Evolutionary conservation across 2,797 vertebrate species (phyloP).

Genomic region (Pseudocheirus occidentalis): DNA sequence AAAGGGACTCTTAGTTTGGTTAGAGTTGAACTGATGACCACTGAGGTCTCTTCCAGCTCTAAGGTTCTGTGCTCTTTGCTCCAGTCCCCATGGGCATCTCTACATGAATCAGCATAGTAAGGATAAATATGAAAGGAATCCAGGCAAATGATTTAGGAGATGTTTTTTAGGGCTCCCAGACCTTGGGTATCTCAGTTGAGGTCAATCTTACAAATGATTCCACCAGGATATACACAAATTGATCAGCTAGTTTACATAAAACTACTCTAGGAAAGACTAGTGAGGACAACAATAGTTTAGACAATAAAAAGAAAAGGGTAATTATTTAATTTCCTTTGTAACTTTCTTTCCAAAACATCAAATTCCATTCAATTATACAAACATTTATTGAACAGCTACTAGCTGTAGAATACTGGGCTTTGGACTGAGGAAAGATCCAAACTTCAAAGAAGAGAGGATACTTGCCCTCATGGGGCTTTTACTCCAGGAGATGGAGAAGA

Average conservation of each 20-base stretch:
- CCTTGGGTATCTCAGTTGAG: not conserved
- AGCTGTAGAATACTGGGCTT: not conserved
- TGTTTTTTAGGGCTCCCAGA: not conserved
- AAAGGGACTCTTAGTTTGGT: not conserved
- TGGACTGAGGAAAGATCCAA: not conserved
- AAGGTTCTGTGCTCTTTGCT: not conserved
- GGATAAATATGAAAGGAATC: not conserved
- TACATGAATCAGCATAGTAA: not conserved
- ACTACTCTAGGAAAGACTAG: not conserved
- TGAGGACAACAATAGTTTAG: not conserved
- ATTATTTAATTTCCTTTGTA: not conserved
- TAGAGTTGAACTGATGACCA: not conserved
- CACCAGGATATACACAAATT: not conserved
- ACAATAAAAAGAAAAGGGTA: not conserved
- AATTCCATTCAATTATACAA: not conserved
- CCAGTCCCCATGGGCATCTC: not conserved
- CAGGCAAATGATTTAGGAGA: not conserved
- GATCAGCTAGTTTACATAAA: not conserved
- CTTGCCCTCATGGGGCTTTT: not conserved
- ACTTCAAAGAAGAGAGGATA: not conserved
- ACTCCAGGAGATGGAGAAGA: not conserved
- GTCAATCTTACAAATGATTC: not conserved
- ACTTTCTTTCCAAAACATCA: not conserved
- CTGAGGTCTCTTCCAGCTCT: not conserved
- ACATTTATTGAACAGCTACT: not conserved